Percentiles rank a stretch among this genome's conserved stretches.
Evolutionary conservation across 2,113 vertebrate genomes (phyloP).

Genomic region (Trachemys scripta): DNA sequence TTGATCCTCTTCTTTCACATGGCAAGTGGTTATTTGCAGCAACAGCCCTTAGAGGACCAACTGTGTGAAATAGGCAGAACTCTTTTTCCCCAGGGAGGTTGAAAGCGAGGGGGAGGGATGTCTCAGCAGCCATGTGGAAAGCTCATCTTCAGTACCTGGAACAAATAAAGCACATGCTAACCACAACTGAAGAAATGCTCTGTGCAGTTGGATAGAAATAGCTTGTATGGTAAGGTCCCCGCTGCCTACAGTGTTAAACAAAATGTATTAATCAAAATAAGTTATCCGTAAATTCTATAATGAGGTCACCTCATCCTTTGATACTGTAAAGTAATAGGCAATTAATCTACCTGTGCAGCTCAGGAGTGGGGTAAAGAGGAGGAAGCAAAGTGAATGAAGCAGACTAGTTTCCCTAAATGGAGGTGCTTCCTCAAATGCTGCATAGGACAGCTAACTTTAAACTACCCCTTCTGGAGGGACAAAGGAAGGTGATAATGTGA

Average conservation of each 20-base stretch:
- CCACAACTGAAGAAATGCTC: not conserved
- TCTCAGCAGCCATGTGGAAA: not conserved
- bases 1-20: not conserved
- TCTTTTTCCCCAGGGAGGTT: not conserved
- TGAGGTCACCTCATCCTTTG: not conserved
- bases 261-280: not conserved
- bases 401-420: not conserved
- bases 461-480: not conserved
- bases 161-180: not conserved
- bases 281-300: not conserved
- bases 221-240: not conserved
- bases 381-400: not conserved
- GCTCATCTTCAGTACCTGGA: not conserved
- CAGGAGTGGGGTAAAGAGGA: slow-evolving; percentile 25
- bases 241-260: not conserved
- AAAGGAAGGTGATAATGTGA: not conserved
- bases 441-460: slow-evolving; percentile 25
- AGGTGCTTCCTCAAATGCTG: not conserved
- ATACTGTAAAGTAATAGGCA: not conserved
- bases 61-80: fast-evolving
- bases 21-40: not conserved
- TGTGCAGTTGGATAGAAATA: not conserved
- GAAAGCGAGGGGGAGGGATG: not conserved
- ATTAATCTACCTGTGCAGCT: fast-evolving
- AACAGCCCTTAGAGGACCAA: not conserved